These are phyloP conservation scores for Sebastes fasciatus DNA, from an alignment of 2,113 vertebrate genomes.

Conservation along the genomic window DNA sequence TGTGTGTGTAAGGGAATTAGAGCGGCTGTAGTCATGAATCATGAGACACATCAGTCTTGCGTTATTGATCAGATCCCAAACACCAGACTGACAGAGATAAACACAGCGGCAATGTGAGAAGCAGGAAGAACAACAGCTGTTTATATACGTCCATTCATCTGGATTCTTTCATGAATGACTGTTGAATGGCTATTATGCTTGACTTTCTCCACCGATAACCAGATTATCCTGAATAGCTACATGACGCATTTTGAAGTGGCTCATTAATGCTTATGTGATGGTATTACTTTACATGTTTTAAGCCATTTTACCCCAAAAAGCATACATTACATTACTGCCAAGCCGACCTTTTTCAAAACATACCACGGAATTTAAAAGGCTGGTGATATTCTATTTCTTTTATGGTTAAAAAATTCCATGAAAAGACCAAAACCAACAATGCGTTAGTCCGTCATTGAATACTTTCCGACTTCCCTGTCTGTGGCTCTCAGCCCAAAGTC, in stretches of 20 bases:
- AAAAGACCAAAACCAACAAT: neutral
- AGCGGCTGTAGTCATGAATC: conserved; percentile 81
- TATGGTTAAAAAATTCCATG: neutral
- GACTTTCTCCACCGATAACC: conserved; percentile 1
- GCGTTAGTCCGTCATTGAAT: neutral
- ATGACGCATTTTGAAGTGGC: conserved; percentile 11
- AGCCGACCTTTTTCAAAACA: neutral
- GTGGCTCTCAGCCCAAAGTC: neutral
- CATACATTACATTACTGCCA: neutral
- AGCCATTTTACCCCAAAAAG: neutral
- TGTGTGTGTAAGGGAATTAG: conserved; percentile 83
- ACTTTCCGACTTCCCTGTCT: conserved; percentile 1
- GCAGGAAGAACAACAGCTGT: conserved; percentile 46
- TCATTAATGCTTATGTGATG: neutral
- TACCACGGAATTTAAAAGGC: neutral
- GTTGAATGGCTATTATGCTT: neutral
- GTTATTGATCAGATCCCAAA: conserved; percentile 81
- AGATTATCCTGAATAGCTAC: conserved; percentile 1
- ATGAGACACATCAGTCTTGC: conserved; percentile 78
- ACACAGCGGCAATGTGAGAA: conserved; percentile 57
- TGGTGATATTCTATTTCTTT: neutral
- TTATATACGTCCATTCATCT: conserved; percentile 22
- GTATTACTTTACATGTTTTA: neutral
- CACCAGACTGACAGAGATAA: conserved; percentile 70
- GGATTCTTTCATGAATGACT: conserved; percentile 15